phyloP scores from a whole-genome alignment of 2,888 invertebrate species.

The Volucella zonaria region DNA sequence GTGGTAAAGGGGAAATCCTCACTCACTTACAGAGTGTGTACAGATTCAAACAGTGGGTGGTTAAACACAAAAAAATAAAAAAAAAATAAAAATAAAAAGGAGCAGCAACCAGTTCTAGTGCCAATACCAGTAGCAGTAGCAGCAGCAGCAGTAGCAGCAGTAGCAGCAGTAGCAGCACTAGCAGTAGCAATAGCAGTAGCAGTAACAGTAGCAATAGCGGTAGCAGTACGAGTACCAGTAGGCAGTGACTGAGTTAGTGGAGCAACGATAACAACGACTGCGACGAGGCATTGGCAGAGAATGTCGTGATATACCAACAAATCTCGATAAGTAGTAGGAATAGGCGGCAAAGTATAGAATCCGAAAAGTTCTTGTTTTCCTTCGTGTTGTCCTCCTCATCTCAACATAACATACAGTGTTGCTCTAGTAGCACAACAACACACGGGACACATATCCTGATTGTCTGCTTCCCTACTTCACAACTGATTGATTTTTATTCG shows the following conservation, averaged over 20 bases:
- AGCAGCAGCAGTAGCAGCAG: no score
- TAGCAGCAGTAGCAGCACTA: no score
- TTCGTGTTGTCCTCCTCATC: conserved; percentile 12
- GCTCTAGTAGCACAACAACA: conserved; percentile 61
- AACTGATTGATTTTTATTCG: conserved; percentile 73
- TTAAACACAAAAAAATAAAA: conserved; percentile 9
- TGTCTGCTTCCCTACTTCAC: conserved; percentile 64
- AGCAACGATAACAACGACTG: conserved; percentile 11
- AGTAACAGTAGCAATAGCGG: conserved; percentile 27
- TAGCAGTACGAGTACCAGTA: conserved; percentile 4
- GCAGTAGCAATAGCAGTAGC: background rate
- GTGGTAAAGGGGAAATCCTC: conserved; percentile 45
- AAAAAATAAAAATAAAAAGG: conserved; percentile 17
- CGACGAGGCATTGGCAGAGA: conserved; percentile 56
- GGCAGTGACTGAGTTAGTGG: conserved; percentile 59
- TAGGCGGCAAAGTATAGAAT: conserved; percentile 72
- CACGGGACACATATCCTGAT: conserved; percentile 55
- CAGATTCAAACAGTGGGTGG: conserved; percentile 71
- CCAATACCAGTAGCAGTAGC: conserved; percentile 30
- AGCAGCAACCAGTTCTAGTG: conserved; percentile 43
- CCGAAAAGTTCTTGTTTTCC: conserved; percentile 62
- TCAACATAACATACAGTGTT: conserved; percentile 59
- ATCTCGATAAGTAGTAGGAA: conserved; percentile 48
- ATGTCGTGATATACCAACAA: conserved; percentile 52
- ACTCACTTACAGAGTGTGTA: conserved; percentile 14